Evolutionary conservation across 2,797 vertebrate species (phyloP), one percentile per base, ranked within the genome.

Genomic region (Enteromius afrohamiltoni): DNA sequence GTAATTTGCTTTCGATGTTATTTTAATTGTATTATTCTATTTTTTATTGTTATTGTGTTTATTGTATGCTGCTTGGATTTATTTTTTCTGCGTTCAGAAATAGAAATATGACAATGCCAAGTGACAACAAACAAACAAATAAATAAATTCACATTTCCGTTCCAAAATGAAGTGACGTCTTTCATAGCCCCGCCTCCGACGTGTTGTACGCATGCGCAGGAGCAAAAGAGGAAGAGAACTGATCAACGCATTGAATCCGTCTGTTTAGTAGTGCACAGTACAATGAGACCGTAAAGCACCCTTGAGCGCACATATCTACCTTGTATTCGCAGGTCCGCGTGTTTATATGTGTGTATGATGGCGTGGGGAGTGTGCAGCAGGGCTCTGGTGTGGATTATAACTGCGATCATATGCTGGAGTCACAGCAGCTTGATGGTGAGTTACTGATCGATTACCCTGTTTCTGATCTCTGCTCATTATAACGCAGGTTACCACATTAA

Each of bases 311-410:
- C 37, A 49, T 8, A 40, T 60, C 71, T 16, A 11, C 70, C 47
- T 42, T 64, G 11, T 45, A 7, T 7, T 34, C n/a, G 7, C 3
- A 64, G 26, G 2, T 34, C 17, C 0, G 31, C 31, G 60, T 62
- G 55, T 34, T 16, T 51, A 21, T 40, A 23, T 77, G 67, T 82
- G 23, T 29, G 31, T 29, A 91, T 84, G 51, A 95, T 96, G 95
- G 92, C 89, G 89, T 92, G 94, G 94, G 90, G 91, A 17, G 90
- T 87, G 80, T 93, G 90, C 87, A 88, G 91, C 79, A 90, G 92
- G 92, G 93, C 92, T 91, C 90, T 93, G 49, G 82, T 94, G 85
- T 94, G 94, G 91, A 62, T 93, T 81, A 87, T 92, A 74, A 85
- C 89, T 80, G 67, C 93, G 89, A 88, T 95, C 13, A 91, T 87